phyloP scores from a whole-genome alignment of 1,140 invertebrate genomes.

The Trachymyrmex septentrionalis region DNA sequence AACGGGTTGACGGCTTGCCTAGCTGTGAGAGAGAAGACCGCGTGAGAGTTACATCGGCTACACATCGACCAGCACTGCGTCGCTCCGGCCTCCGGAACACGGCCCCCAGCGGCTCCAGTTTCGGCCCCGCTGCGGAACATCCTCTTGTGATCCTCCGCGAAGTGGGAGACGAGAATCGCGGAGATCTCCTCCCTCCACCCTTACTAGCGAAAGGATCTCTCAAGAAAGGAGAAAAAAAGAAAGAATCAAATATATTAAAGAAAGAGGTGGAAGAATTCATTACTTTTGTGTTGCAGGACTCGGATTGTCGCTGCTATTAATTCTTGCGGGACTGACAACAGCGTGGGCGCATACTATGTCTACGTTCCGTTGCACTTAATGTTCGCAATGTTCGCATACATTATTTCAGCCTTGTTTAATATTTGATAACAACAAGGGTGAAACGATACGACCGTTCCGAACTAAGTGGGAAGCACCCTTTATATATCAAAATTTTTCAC shows the following conservation, averaged over 20 bases:
- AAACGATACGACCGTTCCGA: no score
- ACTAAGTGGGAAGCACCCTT: no score
- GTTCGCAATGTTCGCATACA: no score
- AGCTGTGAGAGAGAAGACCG: not conserved
- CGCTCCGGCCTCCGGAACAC: not conserved
- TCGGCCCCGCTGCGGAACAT: not conserved
- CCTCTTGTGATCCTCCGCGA: not conserved
- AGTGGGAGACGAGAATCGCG: constrained; percentile 38
- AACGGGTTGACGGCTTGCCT: constrained; percentile 3
- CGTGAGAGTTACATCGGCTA: constrained; percentile 7
- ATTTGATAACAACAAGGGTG: no score
- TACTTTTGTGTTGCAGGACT: not conserved
- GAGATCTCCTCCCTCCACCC: constrained; percentile 17
- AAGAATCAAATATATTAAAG: not conserved
- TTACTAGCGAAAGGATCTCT: not conserved
- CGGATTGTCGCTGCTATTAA: not conserved
- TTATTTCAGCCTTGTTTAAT: no score
- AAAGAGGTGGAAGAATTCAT: not conserved
- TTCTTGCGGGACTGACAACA: not conserved
- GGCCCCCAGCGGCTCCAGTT: not conserved
- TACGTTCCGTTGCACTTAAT: not conserved
- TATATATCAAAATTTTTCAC: no score
- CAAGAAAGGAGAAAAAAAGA: not conserved
- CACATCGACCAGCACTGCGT: constrained; percentile 37
- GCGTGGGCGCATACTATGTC: not conserved